Base-by-base conservation (phyloP, 2,888 invertebrate species). In the Hofmannophila pseudospretella region DNA sequence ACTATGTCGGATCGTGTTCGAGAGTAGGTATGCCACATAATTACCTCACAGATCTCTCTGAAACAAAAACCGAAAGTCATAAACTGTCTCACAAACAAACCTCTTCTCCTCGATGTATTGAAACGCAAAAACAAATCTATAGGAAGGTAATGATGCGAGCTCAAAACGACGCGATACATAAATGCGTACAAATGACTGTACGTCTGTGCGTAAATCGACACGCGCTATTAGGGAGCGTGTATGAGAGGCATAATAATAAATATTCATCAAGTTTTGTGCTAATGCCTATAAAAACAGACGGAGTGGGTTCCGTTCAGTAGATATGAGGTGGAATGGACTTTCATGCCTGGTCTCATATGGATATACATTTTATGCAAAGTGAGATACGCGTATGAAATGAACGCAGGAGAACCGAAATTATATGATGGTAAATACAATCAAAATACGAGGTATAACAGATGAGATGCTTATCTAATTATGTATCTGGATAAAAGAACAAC, bases 101-200 rank as follows among this genome's bases (percentile, higher is more conserved):
- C 43, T 48, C 44, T 44, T 42, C 43, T 45, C 43, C 39, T 42
- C 28, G 44, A 52, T 29, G 45, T 49, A 59, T 57, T 51, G 52
- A 43, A 42, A 54, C 47, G 42, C 44, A 42, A 55, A 51, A 57
- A 50, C 56, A 58, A 50, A 52, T 67, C 65, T 65, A 72, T 74
- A 70, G 58, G 45, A 69, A 74, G 67, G 76, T 74, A 79, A 78
- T 79, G 79, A 77, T 53, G 73, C 78, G 77, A 54, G 55, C 43
- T 59, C 46, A 12, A 33, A 8, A 10, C 27, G n/a, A 7, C 3
- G 8, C 33, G 29, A 34, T 37, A 37, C 22, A 37, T 14, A 32
- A 14, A 22, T 32, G 27, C 13, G 16, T 39, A 44, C 22, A 35
- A 37, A 44, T 44, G 37, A 46, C 41, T 23, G 44, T 38, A 33